Evolutionary conservation across 1,140 invertebrate species (phyloP), one percentile per base, ranked within the genome.

Genomic region (Calosoma granatense): DNA sequence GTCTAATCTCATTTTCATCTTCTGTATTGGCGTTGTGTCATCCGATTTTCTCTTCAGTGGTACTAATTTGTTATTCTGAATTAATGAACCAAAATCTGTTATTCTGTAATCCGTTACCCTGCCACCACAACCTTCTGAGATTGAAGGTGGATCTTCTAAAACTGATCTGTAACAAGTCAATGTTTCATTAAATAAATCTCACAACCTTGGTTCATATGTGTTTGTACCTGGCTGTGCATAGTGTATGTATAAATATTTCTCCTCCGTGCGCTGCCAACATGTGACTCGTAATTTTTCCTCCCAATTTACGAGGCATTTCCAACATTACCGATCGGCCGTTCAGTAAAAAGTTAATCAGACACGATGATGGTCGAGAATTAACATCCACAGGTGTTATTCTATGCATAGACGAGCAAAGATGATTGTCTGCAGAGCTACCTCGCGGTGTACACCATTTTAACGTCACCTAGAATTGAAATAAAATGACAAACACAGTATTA

Each of bases 381-480:
- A 98, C 93, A 74, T 98, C 94, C 0, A 97, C 90, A 0, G 95
- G 93, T 1, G 94, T 97, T 11, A 97, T 93, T 59, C 94, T 78
- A 71, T 88, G 88, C 70, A 94, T 86, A 0, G 84, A 85, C 51
- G 84, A 84, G 63, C 87, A 92, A 64, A 87, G 88, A 70, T 85
- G 92, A 70, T 80, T 81, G 70, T 84, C 89, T 41, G 77, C 81
- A 55, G 81, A 87, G 63, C 85, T 87, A 26, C 87, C 88, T 30
- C 93, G 80, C 0, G 94, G 94, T 9, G 94, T 97, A 71, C 93
- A 96, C 94, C 94, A 98, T 64, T 96, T 94, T 3, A 97, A 75
- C 1, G 92, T 94, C 0, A 95, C 85, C 83, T 64, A 78, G 74
- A 26, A 83, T 83, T 68, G 87, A 83, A 63, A 84, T 70, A 39